A percentile compares a stretch with the other conserved stretches of the same genome.
phyloP scores from a whole-genome alignment of 1,140 invertebrate species.

The Himalopsyche phryganea region DNA sequence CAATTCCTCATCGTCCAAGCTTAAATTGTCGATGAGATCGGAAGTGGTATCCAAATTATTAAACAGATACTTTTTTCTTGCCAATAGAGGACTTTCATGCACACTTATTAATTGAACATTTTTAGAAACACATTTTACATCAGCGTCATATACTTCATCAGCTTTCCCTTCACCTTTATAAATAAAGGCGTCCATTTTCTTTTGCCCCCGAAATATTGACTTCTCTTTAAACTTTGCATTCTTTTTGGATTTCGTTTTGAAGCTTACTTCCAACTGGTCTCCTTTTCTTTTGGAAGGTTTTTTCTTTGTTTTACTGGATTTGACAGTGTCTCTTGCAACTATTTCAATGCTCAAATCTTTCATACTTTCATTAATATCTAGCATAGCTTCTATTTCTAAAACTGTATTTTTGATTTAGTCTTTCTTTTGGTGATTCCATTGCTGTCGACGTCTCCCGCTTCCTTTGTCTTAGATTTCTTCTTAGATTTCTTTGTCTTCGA shows the following conservation, averaged over 20 bases:
- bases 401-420: conserved; percentile 20
- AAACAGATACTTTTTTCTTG: conserved; percentile 10
- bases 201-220: conserved; percentile 8
- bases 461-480: conserved; percentile 13
- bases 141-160: neutral
- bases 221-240: conserved; percentile 11
- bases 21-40: conserved; percentile 9
- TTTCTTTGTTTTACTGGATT: conserved; percentile 20
- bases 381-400: conserved; percentile 25
- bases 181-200: conserved; percentile 18
- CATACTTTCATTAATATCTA: conserved; percentile 13
- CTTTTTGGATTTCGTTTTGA: conserved; percentile 24
- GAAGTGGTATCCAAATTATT: conserved; percentile 4
- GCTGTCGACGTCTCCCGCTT: neutral
- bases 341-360: conserved; percentile 37
- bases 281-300: conserved; percentile 20
- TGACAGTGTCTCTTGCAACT: conserved; percentile 13
- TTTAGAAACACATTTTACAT: neutral
- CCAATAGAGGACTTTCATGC: conserved; percentile 1
- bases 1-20: conserved; percentile 4
- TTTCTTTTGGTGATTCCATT: conserved; percentile 8
- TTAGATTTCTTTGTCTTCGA: conserved; percentile 24
- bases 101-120: neutral
- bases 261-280: conserved; percentile 12
- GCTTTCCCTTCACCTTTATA: neutral